Base-by-base conservation (phyloP, 2,797 vertebrate species). In the Protosalanx chinensis region DNA sequence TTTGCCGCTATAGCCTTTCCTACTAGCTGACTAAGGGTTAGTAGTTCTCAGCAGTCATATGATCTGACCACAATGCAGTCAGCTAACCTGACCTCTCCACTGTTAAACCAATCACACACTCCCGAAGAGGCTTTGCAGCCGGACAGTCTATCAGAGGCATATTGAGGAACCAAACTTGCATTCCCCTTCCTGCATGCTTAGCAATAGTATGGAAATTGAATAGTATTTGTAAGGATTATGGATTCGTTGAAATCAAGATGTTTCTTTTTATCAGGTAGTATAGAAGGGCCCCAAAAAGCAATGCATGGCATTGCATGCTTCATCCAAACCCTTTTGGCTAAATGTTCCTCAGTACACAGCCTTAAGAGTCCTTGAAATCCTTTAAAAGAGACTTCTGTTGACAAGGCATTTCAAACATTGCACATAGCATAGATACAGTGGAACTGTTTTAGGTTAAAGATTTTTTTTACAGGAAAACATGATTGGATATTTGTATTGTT, bases 361-460 rank as follows among this genome's bases (percentile, higher is more conserved):
- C 76, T 75, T 3, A 81, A 82, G 80, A 80, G 80, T 80, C 76
- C 81, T 82, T 81, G 51, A 70, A 71, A 62, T 74, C 41, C 61
- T 59, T 32, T 1, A 51, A 46, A 53, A 29, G 56, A 75, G 64
- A 65, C 51, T 18, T 71, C 20, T 13, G 15, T 37, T 51, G 20
- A 61, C 35, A 33, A 67, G 63, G 23, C 58, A 67, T 62, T 67
- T 33, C 23, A 56, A 41, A 62, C 41, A 59, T 27, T 32, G 62
- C 69, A 70, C 57, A 1, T 23, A 53, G 4, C 32, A 69, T 33
- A 51, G 57, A 29, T 66, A 63, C 56, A 46, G n/a, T 37, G 33
- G 15, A 32, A 65, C 66, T 13, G 30, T 23, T 10, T 15, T 63
- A 5, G 18, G 51, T 15, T 33, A 29, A 16, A 64, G 56, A n/a